Evolutionary conservation across 2,888 invertebrate species (phyloP).

Genomic region (Apamea epomidion): DNA sequence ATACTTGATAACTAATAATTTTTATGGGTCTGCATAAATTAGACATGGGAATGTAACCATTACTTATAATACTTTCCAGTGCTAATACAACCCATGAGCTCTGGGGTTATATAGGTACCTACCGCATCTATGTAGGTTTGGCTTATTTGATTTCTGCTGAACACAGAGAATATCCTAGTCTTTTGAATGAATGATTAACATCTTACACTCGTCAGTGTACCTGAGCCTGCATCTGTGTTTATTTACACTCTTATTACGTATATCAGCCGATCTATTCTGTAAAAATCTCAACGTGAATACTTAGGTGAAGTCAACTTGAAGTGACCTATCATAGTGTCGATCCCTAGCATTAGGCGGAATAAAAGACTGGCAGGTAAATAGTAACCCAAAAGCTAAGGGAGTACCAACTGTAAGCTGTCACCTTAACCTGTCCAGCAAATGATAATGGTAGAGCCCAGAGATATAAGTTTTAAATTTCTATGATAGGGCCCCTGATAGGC

Average conservation of each 20-base stretch:
- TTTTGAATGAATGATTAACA: background rate
- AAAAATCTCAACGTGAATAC: too few relatives aligned
- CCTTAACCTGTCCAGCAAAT: background rate
- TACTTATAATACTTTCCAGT: background rate
- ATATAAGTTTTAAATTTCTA: too few relatives aligned
- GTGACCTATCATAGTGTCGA: background rate
- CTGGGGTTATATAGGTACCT: background rate
- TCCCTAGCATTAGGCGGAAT: background rate
- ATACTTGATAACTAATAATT: slow-evolving; percentile 5
- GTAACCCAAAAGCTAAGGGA: background rate
- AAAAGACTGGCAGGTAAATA: background rate
- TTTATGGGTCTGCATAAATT: slow-evolving; percentile 25
- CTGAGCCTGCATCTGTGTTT: too few relatives aligned
- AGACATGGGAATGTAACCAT: background rate
- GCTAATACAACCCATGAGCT: background rate
- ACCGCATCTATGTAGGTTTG: background rate
- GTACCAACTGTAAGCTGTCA: too few relatives aligned
- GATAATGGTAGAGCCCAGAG: background rate
- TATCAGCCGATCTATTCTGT: background rate
- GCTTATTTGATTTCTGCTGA: background rate
- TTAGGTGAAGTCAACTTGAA: background rate
- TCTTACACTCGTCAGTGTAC: background rate
- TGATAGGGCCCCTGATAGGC: too few relatives aligned
- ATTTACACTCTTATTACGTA: too few relatives aligned
- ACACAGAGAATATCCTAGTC: background rate